Percentiles rank a stretch among this genome's conserved stretches.
phyloP scores from a whole-genome alignment of 2,797 vertebrate genomes.

The Agapornis canus region DNA sequence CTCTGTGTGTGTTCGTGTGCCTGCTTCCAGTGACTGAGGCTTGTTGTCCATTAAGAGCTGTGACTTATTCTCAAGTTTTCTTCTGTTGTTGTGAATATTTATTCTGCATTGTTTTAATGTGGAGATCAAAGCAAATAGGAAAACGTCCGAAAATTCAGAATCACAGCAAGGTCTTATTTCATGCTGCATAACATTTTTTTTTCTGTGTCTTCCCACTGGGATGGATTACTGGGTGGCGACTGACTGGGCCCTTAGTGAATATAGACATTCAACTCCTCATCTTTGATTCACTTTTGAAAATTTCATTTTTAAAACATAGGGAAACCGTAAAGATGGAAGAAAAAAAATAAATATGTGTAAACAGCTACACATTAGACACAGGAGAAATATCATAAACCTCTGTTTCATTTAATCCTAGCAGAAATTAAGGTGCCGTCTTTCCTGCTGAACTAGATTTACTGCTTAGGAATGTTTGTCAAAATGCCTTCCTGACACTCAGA shows the following conservation, averaged over 20 bases:
- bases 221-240: background rate
- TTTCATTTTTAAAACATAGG: background rate
- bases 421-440: background rate
- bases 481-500: background rate
- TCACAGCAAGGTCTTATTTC: background rate
- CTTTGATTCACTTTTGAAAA: background rate
- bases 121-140: constrained; percentile 23
- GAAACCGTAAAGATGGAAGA: background rate
- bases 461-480: background rate
- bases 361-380: background rate
- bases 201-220: background rate
- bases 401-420: background rate
- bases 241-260: background rate
- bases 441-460: background rate
- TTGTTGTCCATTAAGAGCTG: background rate
- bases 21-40: background rate
- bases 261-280: background rate
- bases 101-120: constrained; percentile 6
- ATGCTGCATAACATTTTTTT: background rate
- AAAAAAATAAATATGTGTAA: background rate
- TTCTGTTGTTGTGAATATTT: background rate
- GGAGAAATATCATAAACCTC: background rate
- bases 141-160: constrained; percentile 16
- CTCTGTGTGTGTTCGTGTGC: background rate
- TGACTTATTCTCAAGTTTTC: background rate